Evolutionary conservation across 2,797 vertebrate genomes (phyloP), one percentile per base, ranked within the genome.

Genomic region (Oreonectes daqikongensis): DNA sequence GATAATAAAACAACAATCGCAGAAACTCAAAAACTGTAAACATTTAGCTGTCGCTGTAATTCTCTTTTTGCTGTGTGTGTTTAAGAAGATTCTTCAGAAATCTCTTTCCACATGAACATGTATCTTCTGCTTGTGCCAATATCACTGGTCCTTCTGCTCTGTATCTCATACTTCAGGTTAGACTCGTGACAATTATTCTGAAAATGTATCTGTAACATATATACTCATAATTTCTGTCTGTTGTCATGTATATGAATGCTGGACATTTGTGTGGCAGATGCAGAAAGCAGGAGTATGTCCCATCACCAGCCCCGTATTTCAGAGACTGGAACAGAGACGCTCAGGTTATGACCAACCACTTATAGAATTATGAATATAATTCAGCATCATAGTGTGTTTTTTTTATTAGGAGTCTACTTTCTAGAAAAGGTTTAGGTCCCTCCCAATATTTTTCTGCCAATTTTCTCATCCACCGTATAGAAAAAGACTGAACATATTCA

Each of bases 231-330:
- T 3, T 38, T 22, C n/a, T 0, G 9, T n/a, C 5, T 30, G 17
- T 50, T 18, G 48, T 26, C 17, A 30, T 40, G 6, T 22, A 24
- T 17, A 18, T 26, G 68, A 38, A 67, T 35, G 18, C 14, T 35
- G 72, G 12, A 9, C 7, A 4, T 66, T 66, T 61, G 22, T 40
- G 20, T 71, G 69, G 7, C 77, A 93, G 91, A 79, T 88, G 85
- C 82, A 91, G 24, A 44, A 79, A 68, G 40, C 55, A 40, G 1
- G 40, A 69, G 20, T 86, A 86, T 52, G 86, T 91, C 18, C 91
- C 91, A 55, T 91, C 89, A 35, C 92, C 92, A n/a, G 87, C 81
- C 4, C 88, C 89, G 0, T 92, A 90, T 72, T 91, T 93, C 73
- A 82, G 48, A 3, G 86, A 92, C 68, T 91, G 80, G 63, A 84